Conservation (phyloP, 2,888 invertebrate genomes). For the Limnephilus marmoratus region DNA sequence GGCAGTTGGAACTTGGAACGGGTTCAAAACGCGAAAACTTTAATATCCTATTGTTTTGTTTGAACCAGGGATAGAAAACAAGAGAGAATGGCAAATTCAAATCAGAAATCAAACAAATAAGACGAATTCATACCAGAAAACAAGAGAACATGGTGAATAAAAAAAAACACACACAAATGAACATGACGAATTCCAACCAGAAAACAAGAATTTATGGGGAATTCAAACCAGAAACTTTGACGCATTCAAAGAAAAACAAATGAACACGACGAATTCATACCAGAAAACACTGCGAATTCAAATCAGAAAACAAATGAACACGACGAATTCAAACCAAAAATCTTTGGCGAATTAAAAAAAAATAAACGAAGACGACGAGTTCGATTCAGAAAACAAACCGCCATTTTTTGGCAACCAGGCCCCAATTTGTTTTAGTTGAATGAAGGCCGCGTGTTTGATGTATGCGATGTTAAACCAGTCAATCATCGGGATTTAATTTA, state of each 20-base stretch:
- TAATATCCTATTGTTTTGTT: constrained; percentile 41
- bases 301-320: too few species aligned
- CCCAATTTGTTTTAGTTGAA: neutral
- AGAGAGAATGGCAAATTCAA: neutral
- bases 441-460: constrained; percentile 13
- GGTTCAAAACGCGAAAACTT: constrained; percentile 47
- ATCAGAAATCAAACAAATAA: too few species aligned
- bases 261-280: too few species aligned
- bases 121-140: neutral
- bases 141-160: neutral
- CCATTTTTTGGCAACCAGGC: neutral
- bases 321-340: too few species aligned
- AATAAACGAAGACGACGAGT: neutral
- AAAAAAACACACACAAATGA: neutral
- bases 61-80: constrained; percentile 19
- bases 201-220: neutral
- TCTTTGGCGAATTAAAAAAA: too few species aligned
- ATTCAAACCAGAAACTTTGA: too few species aligned
- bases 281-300: too few species aligned
- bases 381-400: neutral
- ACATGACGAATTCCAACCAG: neutral
- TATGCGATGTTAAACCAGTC: neutral
- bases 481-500: neutral
- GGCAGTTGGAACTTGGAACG: constrained; percentile 28
- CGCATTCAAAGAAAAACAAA: too few species aligned